phyloP scores from a whole-genome alignment of 2,113 vertebrate species.

The Aphyosemion australe region DNA sequence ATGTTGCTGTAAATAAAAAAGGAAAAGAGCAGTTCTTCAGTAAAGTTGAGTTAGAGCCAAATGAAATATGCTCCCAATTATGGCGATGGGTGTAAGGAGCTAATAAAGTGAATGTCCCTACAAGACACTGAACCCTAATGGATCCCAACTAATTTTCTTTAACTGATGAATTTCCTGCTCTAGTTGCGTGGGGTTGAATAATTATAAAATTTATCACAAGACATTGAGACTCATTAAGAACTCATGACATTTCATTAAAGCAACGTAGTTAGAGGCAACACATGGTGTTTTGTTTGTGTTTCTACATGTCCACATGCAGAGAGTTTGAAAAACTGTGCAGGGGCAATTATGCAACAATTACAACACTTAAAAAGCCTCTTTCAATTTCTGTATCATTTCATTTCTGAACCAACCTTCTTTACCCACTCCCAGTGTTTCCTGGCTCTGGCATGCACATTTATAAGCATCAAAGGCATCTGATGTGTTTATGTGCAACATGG shows the following conservation, averaged over 20 bases:
- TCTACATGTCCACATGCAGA: slow-evolving; percentile 55
- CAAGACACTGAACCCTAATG: slow-evolving; percentile 95
- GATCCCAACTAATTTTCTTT: slow-evolving; percentile 97
- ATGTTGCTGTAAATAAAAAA: slow-evolving; percentile 84
- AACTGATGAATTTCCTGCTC: slow-evolving; percentile 94
- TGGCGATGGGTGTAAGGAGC: slow-evolving; percentile 96
- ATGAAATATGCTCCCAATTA: slow-evolving; percentile 99
- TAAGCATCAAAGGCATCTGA: slow-evolving; percentile 39
- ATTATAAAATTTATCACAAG: slow-evolving; percentile 94
- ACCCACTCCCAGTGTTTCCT: slow-evolving; percentile 10
- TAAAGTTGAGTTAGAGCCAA: slow-evolving; percentile 86
- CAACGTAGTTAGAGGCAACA: slow-evolving; percentile 80
- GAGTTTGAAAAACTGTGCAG: slow-evolving; percentile 56
- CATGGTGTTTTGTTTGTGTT: slow-evolving; percentile 76
- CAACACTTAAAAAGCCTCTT: slow-evolving; percentile 63
- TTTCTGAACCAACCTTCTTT: neutral
- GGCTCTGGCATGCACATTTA: slow-evolving; percentile 44
- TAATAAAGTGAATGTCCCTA: slow-evolving; percentile 97
- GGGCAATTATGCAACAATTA: slow-evolving; percentile 73
- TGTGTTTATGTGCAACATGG: neutral
- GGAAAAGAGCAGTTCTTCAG: slow-evolving; percentile 89
- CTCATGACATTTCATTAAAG: slow-evolving; percentile 83
- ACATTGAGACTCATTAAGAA: slow-evolving; percentile 87
- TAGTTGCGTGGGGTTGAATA: slow-evolving; percentile 89
- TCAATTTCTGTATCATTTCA: slow-evolving; percentile 47